Conservation (phyloP, 2,888 invertebrate species). For the Tetragonisca angustula region DNA sequence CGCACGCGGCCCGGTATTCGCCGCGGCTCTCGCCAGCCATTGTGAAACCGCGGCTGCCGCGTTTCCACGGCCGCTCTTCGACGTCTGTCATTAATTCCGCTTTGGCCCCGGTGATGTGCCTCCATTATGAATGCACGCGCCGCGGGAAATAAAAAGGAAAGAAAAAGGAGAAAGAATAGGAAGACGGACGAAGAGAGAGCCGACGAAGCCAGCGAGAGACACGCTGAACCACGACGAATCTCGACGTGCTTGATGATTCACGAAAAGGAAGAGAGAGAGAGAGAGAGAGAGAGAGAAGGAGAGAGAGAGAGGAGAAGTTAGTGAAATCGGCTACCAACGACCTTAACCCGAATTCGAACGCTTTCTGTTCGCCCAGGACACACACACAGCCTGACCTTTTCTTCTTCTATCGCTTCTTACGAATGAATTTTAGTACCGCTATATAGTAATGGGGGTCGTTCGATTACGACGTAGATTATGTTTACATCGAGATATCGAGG, state of each 20-base stretch:
- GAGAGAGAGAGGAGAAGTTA: conserved; percentile 14
- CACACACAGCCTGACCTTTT: no score
- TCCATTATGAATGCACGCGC: conserved; percentile 55
- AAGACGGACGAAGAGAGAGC: not conserved
- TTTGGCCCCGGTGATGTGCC: conserved; percentile 66
- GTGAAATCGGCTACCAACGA: conserved; percentile 29
- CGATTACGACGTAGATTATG: no score
- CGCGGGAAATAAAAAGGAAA: conserved; percentile 1
- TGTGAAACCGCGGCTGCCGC: conserved; percentile 73
- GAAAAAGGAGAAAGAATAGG: not conserved
- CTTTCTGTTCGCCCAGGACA: no score
- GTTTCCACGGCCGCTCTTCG: conserved; percentile 78
- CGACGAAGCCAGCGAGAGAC: conserved; percentile 1
- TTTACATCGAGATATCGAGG: no score
- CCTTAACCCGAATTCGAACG: conserved; percentile 46
- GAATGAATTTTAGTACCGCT: no score
- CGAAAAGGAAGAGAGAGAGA: conserved; percentile 27
- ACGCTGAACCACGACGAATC: conserved; percentile 16
- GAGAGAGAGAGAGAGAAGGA: not conserved
- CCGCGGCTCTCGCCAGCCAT: conserved; percentile 49
- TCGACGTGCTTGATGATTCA: conserved; percentile 28
- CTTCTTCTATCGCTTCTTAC: no score
- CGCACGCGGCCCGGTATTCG: conserved; percentile 62
- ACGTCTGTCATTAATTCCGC: conserved; percentile 79
- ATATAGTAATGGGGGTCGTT: no score